Percentiles rank a stretch among this genome's conserved stretches.
phyloP scores from a whole-genome alignment of 2,888 invertebrate species.

The Apamea anceps region DNA sequence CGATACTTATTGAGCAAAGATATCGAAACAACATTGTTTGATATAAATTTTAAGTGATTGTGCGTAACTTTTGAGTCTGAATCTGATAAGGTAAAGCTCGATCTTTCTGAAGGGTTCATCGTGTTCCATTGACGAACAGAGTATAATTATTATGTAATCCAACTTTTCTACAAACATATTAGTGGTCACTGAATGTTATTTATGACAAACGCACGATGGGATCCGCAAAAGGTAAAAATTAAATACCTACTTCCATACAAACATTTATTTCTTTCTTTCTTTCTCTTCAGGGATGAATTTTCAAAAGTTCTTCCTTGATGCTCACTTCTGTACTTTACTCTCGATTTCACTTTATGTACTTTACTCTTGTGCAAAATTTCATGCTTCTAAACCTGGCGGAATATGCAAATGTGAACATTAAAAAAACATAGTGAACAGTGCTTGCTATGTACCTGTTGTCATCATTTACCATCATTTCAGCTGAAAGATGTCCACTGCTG shows the following conservation, averaged over 20 bases:
- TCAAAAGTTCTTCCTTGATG: background rate
- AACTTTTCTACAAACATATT: background rate
- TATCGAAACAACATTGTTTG: conserved; percentile 56
- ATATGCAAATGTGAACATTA: background rate
- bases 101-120: background rate
- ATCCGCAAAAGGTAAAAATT: background rate
- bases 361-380: background rate
- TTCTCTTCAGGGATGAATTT: too few relatives aligned
- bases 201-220: background rate
- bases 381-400: background rate
- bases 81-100: conserved; percentile 4
- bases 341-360: background rate
- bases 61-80: conserved; percentile 5
- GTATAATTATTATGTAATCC: background rate
- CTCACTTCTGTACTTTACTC: background rate
- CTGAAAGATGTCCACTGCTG: background rate
- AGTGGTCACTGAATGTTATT: background rate
- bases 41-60: conserved; percentile 37
- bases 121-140: background rate
- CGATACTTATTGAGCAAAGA: conserved; percentile 60
- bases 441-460: background rate
- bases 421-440: too few relatives aligned
- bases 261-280: too few relatives aligned
- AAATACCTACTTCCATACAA: background rate
- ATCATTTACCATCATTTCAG: background rate